A percentile compares a stretch with the other conserved stretches of the same genome.
phyloP scores from a whole-genome alignment of 1,140 invertebrate species.

The Wasmannia auropunctata region DNA sequence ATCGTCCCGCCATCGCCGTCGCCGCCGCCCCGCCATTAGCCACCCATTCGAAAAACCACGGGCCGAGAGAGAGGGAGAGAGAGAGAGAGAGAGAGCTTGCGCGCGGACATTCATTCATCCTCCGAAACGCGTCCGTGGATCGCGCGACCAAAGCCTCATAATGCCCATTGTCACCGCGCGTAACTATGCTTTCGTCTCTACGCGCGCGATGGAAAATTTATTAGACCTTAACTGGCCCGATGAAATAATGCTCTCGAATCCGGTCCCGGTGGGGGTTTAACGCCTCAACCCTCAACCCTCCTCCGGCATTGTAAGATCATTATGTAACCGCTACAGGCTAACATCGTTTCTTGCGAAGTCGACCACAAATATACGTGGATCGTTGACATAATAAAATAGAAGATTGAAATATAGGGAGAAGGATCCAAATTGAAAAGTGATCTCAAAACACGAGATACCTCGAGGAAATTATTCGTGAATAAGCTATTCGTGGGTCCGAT shows the following conservation, averaged over 20 bases:
- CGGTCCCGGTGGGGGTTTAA: constrained; percentile 9
- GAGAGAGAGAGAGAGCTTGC: no score
- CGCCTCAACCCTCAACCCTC: neutral
- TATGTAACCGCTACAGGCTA: constrained; percentile 20
- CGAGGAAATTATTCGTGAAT: neutral
- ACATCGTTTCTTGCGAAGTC: constrained; percentile 8
- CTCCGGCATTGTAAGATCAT: constrained; percentile 30
- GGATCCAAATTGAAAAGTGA: neutral
- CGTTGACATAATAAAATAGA: neutral
- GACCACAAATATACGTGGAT: neutral
- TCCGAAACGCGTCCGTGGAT: constrained; percentile 21
- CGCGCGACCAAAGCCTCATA: neutral
- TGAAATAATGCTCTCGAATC: constrained; percentile 41
- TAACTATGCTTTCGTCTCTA: constrained; percentile 33
- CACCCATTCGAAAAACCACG: constrained; percentile 80
- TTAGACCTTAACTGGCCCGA: constrained; percentile 47
- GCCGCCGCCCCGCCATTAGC: constrained; percentile 74
- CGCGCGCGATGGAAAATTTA: constrained; percentile 48
- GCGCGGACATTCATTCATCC: constrained; percentile 33
- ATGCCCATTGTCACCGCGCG: constrained; percentile 47
- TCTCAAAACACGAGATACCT: neutral
- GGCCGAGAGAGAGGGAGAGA: no score
- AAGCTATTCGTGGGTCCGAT: neutral
- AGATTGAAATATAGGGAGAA: neutral
- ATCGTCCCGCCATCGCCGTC: constrained; percentile 18